Percentiles rank a stretch among this genome's conserved stretches.
phyloP scores from a whole-genome alignment of 1,140 invertebrate species.

The Dreissena polymorpha region DNA sequence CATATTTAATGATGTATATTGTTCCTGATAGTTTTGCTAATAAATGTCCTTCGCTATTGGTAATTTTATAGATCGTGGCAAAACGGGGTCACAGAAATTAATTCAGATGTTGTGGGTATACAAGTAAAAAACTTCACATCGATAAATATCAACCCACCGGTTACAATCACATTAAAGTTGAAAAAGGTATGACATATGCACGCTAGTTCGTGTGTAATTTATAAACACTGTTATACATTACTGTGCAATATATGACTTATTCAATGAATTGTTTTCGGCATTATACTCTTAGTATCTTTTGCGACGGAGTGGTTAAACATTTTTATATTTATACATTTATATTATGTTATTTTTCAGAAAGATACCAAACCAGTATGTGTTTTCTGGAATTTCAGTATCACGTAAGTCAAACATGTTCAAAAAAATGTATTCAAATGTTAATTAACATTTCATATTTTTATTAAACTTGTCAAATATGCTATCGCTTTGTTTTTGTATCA shows the following conservation, averaged over 20 bases:
- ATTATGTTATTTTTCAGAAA: not conserved
- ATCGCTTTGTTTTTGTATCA: too few relatives aligned
- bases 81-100: not conserved
- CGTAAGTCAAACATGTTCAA: slow-evolving; percentile 5
- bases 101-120: not conserved
- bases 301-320: too few relatives aligned
- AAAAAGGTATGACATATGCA: not conserved
- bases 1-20: not conserved
- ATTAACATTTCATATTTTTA: too few relatives aligned
- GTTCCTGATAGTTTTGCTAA: not conserved
- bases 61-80: not conserved
- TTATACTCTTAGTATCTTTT: too few relatives aligned
- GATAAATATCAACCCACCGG: not conserved
- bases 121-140: not conserved
- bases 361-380: slow-evolving; percentile 15
- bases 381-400: slow-evolving; percentile 19
- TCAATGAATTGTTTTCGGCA: too few relatives aligned
- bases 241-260: too few relatives aligned
- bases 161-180: slow-evolving; percentile 2
- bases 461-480: too few relatives aligned
- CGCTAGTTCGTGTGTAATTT: too few relatives aligned
- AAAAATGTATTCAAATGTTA: too few relatives aligned
- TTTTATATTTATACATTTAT: too few relatives aligned
- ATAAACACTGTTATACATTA: too few relatives aligned
- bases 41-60: not conserved